These are phyloP conservation scores for Hypselothyrea guttata DNA, from an alignment of 2,888 invertebrate species.

Conservation along the genomic window DNA sequence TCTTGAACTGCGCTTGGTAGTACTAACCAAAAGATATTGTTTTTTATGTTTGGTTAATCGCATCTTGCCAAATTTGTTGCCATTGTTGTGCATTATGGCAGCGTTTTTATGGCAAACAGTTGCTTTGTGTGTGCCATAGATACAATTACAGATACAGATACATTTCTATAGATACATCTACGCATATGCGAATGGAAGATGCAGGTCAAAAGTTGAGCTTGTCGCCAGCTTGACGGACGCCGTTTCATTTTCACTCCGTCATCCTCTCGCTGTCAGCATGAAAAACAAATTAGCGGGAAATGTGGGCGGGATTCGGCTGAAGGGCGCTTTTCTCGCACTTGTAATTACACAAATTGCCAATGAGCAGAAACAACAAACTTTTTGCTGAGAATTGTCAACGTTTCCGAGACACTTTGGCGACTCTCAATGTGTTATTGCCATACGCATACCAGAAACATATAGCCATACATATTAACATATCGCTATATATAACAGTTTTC, in stretches of 20 bases:
- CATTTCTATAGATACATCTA: constrained; percentile 8
- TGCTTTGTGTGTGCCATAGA: constrained; percentile 17
- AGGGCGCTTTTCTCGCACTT: constrained; percentile 41
- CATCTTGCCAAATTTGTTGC: constrained; percentile 27
- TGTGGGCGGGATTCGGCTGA: constrained; percentile 10
- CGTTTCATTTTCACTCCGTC: constrained; percentile 35
- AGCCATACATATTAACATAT: too few relatives aligned
- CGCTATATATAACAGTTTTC: constrained; percentile 4
- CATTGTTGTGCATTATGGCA: constrained; percentile 32
- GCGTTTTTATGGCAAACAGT: constrained; percentile 17
- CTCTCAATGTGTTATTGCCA: constrained; percentile 26
- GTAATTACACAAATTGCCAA: constrained; percentile 72
- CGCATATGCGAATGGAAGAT: constrained; percentile 3
- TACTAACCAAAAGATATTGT: neutral
- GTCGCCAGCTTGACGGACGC: constrained; percentile 70
- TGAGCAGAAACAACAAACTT: constrained; percentile 34
- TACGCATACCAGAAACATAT: constrained; percentile 8
- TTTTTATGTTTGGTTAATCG: too few relatives aligned
- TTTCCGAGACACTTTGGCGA: constrained; percentile 50
- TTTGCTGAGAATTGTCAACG: constrained; percentile 21
- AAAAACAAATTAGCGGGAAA: constrained; percentile 44
- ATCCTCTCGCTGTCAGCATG: constrained; percentile 40
- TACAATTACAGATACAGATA: constrained; percentile 1
- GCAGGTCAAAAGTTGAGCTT: constrained; percentile 68
- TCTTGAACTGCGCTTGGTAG: constrained; percentile 11